These are phyloP conservation scores for Gasteruption jaculator DNA, from an alignment of 2,888 invertebrate species.

Conservation along the genomic window DNA sequence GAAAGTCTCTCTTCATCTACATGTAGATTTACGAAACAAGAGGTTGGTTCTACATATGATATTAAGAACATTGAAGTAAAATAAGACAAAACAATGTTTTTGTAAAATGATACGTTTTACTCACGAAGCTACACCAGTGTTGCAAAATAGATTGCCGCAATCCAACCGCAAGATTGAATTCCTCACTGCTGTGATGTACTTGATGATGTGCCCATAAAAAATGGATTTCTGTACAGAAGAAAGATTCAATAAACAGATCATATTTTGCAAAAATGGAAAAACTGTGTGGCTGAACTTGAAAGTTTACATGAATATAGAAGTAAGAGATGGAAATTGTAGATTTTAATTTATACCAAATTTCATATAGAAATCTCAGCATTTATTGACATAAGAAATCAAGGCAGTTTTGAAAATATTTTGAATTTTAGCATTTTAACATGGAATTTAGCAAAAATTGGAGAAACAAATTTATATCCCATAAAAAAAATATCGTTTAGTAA, in stretches of 20 bases:
- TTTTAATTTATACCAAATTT: too few relatives aligned
- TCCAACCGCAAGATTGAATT: constrained; percentile 82
- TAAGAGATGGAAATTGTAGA: too few relatives aligned
- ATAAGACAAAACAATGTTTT: constrained; percentile 4
- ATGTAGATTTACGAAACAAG: too few relatives aligned
- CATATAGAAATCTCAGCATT: too few relatives aligned
- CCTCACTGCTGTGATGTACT: constrained; percentile 87
- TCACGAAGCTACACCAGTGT: constrained; percentile 77
- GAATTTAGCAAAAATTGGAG: too few relatives aligned
- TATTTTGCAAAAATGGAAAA: background rate
- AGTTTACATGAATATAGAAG: too few relatives aligned
- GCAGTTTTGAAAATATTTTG: too few relatives aligned
- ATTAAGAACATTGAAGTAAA: background rate
- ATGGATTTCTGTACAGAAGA: constrained; percentile 68
- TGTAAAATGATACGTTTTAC: constrained; percentile 44
- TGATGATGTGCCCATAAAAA: constrained; percentile 88
- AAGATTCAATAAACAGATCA: background rate
- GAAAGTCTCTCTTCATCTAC: too few relatives aligned
- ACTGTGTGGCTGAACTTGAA: background rate
- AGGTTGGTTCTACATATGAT: background rate
- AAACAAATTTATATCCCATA: too few relatives aligned
- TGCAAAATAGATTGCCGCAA: constrained; percentile 76
- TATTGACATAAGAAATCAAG: too few relatives aligned
- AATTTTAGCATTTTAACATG: too few relatives aligned
- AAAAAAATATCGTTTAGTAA: too few relatives aligned